Evolutionary conservation across 2,888 invertebrate species (phyloP).

Genomic region (Cecidostiba fungosa): DNA sequence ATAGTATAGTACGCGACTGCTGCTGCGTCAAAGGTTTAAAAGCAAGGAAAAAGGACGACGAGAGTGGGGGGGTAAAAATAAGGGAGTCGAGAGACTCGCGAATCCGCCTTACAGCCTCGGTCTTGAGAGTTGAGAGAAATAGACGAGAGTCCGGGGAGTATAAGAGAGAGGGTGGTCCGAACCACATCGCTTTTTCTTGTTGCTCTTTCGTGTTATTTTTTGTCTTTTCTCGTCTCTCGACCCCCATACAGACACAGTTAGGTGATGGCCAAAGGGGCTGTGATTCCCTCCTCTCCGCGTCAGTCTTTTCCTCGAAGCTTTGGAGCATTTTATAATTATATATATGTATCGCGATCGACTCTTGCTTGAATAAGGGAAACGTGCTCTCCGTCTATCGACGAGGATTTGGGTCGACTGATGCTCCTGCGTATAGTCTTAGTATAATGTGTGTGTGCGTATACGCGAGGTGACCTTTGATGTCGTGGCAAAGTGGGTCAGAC

Average conservation of each 20-base stretch:
- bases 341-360: background rate
- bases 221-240: background rate
- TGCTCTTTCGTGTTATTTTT: background rate
- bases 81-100: background rate
- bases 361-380: background rate
- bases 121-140: background rate
- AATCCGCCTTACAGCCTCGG: background rate
- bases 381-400: too few relatives aligned
- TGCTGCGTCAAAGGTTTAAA: conserved; percentile 37
- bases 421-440: too few relatives aligned
- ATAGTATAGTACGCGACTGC: background rate
- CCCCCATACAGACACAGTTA: background rate
- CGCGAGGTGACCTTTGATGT: background rate
- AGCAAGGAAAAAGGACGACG: conserved; percentile 12
- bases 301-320: background rate
- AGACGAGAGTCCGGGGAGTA: conserved; percentile 16
- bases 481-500: background rate
- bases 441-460: background rate
- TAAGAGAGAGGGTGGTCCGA: background rate
- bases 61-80: background rate
- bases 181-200: background rate
- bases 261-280: conserved; percentile 31
- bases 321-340: background rate
- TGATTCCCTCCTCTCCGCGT: background rate
- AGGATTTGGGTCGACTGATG: too few relatives aligned